Conservation (phyloP, 2,888 invertebrate species). For the Lochmaea crataegi region DNA sequence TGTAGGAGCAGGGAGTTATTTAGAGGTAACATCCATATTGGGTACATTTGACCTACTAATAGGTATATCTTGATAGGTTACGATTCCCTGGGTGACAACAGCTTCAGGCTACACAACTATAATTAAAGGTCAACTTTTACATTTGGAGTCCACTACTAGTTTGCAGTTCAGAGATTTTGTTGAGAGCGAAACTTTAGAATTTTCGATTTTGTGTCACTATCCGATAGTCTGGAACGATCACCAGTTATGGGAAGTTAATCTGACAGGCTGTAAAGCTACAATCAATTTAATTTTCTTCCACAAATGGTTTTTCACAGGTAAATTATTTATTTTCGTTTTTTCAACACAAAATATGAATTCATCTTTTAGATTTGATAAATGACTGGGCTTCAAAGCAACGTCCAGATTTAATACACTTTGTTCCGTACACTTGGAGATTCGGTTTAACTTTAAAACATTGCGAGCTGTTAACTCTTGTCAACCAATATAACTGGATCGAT, state of each 20-base stretch:
- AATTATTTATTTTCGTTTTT: slow-evolving; percentile 10
- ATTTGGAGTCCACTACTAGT: slow-evolving; percentile 96
- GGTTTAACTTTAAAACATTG: slow-evolving; percentile 92
- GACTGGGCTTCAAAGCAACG: slow-evolving; percentile 96
- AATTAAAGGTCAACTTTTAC: slow-evolving; percentile 92
- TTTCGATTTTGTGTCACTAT: slow-evolving; percentile 88
- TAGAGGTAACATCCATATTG: slow-evolving; percentile 70
- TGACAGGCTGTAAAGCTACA: slow-evolving; percentile 95
- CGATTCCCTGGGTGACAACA: slow-evolving; percentile 92
- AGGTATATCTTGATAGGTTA: slow-evolving; percentile 59
- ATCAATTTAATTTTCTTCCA: slow-evolving; percentile 93
- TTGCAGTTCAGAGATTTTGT: slow-evolving; percentile 91
- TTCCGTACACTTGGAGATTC: slow-evolving; percentile 97
- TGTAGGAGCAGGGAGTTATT: slow-evolving; percentile 93
- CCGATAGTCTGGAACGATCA: slow-evolving; percentile 96
- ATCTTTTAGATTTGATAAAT: slow-evolving; percentile 82
- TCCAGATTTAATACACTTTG: slow-evolving; percentile 93
- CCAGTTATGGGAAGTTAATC: slow-evolving; percentile 91
- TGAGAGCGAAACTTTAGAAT: slow-evolving; percentile 94
- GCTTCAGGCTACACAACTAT: slow-evolving; percentile 85
- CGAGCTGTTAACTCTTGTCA: slow-evolving; percentile 91
- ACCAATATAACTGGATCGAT: slow-evolving; percentile 99
- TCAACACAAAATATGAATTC: neutral
- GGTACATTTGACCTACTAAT: too few relatives aligned
- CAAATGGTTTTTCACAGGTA: slow-evolving; percentile 92